Percentiles rank a stretch among this genome's conserved stretches.
Evolutionary conservation across 2,113 vertebrate genomes (phyloP).

Genomic region (Varanus komodoensis): DNA sequence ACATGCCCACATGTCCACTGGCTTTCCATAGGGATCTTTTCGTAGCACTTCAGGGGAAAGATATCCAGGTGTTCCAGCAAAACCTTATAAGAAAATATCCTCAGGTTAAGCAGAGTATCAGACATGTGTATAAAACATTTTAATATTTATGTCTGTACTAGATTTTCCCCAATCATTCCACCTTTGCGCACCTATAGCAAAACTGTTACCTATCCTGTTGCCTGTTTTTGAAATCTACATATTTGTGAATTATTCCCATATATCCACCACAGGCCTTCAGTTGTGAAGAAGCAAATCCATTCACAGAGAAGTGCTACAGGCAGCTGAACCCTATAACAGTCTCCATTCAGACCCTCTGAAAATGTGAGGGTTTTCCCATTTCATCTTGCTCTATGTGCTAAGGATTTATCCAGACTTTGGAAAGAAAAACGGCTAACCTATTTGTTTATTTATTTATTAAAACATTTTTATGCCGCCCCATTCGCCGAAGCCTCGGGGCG

Average conservation of each 20-base stretch:
- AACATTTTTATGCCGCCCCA: too few relatives aligned
- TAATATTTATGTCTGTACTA: background rate
- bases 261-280: background rate
- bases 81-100: slow-evolving; percentile 78
- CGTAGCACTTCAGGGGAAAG: slow-evolving; percentile 95
- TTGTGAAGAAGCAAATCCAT: background rate
- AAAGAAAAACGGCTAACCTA: background rate
- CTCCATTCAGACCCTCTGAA: background rate
- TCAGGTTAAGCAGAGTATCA: background rate
- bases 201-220: background rate
- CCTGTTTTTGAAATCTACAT: background rate
- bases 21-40: slow-evolving; percentile 97
- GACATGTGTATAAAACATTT: background rate
- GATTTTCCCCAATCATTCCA: background rate
- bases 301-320: background rate
- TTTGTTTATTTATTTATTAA: too few relatives aligned
- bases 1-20: slow-evolving; percentile 99
- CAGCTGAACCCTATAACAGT: background rate
- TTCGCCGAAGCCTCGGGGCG: too few relatives aligned
- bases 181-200: background rate
- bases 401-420: background rate
- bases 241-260: background rate
- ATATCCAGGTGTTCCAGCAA: slow-evolving; percentile 96
- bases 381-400: background rate
- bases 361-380: background rate